Base-by-base conservation (phyloP, 2,888 invertebrate species). In the Spatulosminthurus flaviceps region DNA sequence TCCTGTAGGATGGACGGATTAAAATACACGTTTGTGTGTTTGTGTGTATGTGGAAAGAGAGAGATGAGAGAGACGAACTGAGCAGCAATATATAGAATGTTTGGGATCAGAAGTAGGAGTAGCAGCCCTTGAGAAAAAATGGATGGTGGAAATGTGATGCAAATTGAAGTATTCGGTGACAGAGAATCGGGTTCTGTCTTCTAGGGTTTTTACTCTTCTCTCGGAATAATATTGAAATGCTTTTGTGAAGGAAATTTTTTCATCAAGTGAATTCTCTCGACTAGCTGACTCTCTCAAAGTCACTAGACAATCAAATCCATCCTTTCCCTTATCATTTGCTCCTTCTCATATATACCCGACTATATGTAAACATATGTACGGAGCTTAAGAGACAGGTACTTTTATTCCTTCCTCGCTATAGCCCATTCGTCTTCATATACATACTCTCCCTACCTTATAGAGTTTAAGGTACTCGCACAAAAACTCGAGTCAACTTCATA, bases 151-250 rank as follows among this genome's bases (percentile, higher is more conserved):
- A 81, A 81, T 81, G 81, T 79, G 79, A 81, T 80, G 79, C 79
- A 81, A 81, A 81, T 81, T 81, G 81, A 79, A 81, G 81, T 81
- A 81, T 79, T 81, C 77, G 74, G 79, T 81, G 79, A 81, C 78
- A 79, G 79, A 74, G 77, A 81, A 77, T 77, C 79, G 69, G 28
- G 75, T 74, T 72, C 72, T 75, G 67, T 79, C 79, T 79, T 67
- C 74, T 79, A 43, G 72, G 67, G 66, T 78, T 71, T 75, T 70
- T 79, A 43, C 64, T 66, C 66, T 76, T 64, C 64, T 74, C 67
- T 79, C 51, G 28, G 79, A 74, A 77, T 80, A 81, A 81, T 79
- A 80, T 80, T 78, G 81, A 81, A 81, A 81, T 81, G 79, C 81
- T 81, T 81, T 80, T 76, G 79, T 80, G 76, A 81, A 78, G 76